A percentile compares a stretch with the other conserved stretches of the same genome.
Conservation (phyloP, 2,113 vertebrate species). For the Dipodomys merriami region DNA sequence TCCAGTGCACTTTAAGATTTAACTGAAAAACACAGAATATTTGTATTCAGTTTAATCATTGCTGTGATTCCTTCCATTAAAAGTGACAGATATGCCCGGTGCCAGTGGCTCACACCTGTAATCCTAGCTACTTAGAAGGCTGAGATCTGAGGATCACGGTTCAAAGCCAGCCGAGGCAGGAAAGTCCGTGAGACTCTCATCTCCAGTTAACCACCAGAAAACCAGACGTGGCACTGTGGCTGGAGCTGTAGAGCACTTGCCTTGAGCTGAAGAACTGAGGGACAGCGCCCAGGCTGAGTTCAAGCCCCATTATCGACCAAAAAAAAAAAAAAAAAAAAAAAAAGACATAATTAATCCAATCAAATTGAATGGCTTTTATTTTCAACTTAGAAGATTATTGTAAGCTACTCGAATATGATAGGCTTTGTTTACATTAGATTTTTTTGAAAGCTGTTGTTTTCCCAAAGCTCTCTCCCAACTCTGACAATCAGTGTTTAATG, state of each 20-base stretch:
- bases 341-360: not conserved
- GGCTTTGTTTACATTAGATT: not conserved
- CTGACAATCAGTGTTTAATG: not conserved
- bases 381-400: conserved; percentile 49
- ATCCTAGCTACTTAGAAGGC: too few species aligned
- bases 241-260: too few species aligned
- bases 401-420: not conserved
- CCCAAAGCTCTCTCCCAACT: not conserved
- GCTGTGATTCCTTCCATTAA: conserved; percentile 39
- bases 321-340: too few species aligned
- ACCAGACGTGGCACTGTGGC: too few species aligned
- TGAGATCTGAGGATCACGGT: too few species aligned
- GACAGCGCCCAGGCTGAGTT: too few species aligned
- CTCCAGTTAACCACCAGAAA: too few species aligned
- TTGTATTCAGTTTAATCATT: not conserved
- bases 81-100: not conserved
- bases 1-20: conserved; percentile 15
- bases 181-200: too few species aligned
- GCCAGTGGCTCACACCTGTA: too few species aligned
- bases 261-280: too few species aligned
- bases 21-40: not conserved
- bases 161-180: too few species aligned
- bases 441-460: conserved; percentile 40
- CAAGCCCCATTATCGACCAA: too few species aligned
- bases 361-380: conserved; percentile 31